A percentile compares a stretch with the other conserved stretches of the same genome.
Conservation (phyloP, 1,140 invertebrate genomes). For the Drosophila kikkawai region DNA sequence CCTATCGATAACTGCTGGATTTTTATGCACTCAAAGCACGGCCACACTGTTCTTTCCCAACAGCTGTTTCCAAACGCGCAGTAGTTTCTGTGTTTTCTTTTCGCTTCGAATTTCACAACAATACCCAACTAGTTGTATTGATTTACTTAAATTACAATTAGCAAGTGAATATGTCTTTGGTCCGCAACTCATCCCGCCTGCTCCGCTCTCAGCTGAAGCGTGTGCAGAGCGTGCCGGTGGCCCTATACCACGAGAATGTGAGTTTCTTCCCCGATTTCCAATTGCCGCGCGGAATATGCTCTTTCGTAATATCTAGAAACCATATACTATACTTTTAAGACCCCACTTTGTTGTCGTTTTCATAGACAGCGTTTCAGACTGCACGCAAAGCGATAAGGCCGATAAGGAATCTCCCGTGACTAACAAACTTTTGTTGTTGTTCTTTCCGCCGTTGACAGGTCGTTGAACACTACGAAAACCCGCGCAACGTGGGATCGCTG, state of each 20-base stretch:
- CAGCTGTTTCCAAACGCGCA: slow-evolving; percentile 35
- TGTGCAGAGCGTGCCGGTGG: slow-evolving; percentile 77
- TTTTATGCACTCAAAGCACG: too few species aligned
- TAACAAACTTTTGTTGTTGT: slow-evolving; percentile 8
- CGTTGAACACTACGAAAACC: slow-evolving; percentile 99
- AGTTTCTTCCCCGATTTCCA: slow-evolving; percentile 34
- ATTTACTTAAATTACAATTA: slow-evolving; percentile 22
- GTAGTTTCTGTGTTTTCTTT: slow-evolving; percentile 35
- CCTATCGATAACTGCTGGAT: neutral
- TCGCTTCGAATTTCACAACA: slow-evolving; percentile 68
- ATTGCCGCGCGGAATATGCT: slow-evolving; percentile 27
- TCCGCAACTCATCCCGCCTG: slow-evolving; percentile 58
- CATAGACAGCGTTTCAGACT: slow-evolving; percentile 27
- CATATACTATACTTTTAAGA: slow-evolving; percentile 35
- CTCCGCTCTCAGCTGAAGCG: slow-evolving; percentile 63
- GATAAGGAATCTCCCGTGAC: slow-evolving; percentile 18
- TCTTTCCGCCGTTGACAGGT: slow-evolving; percentile 88
- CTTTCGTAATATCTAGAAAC: slow-evolving; percentile 72
- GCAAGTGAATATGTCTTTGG: slow-evolving; percentile 56
- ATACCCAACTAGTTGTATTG: slow-evolving; percentile 18
- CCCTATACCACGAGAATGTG: slow-evolving; percentile 83
- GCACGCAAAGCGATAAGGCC: slow-evolving; percentile 60
- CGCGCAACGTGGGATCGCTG: slow-evolving; percentile 98
- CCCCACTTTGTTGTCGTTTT: slow-evolving; percentile 39
- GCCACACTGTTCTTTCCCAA: slow-evolving; percentile 6